Base-by-base conservation (phyloP, 2,888 invertebrate species). In the Cremastinae sp. region DNA sequence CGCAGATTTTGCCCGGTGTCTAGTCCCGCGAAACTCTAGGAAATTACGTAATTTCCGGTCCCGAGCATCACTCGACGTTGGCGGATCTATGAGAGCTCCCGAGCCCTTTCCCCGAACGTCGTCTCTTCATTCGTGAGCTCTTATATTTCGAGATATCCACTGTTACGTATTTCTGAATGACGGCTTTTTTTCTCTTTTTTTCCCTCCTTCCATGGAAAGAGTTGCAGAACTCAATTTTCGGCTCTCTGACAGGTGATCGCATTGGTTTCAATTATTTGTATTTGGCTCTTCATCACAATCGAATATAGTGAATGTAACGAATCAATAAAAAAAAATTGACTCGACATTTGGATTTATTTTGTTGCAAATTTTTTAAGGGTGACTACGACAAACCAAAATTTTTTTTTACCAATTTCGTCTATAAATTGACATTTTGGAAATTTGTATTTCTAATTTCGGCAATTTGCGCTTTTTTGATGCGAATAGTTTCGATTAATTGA, bases 31-130 rank as follows among this genome's bases (percentile, higher is more conserved):
- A 80, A 85, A 85, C 83, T 78, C 75, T 75, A 82, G 87, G 87
- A 87, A 87, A 87, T 87, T 84, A 86, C 82, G 80, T 85, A 86
- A 87, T 87, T 86, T 87, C 87, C 87, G 83, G 78, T 78, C 69
- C 68, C 56, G 49, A 62, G 68, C 49, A 62, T 61, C 71, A 58
- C 71, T 71, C 59, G 65, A 61, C 75, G 65, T 64, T 68, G 61
- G 39, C 39, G 45, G 74, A 71, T 65, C 59, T 62, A 58, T 62
- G 74, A 49, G 62, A 74, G 55, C 62, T 69, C 22, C 68, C 68
- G 62, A 61, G 61, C 18, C 28, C 53, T 55, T 39, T 59, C 51
- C 49, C 49, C 10, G 28, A 41, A 9, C 41, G 22, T 58, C 43
- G n/a, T 12, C 59, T 28, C 51, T 41, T 12, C 18, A 51, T 51